Evolutionary conservation across 2,113 vertebrate genomes (phyloP), one percentile per base, ranked within the genome.

Genomic region (Polypterus bichir): DNA sequence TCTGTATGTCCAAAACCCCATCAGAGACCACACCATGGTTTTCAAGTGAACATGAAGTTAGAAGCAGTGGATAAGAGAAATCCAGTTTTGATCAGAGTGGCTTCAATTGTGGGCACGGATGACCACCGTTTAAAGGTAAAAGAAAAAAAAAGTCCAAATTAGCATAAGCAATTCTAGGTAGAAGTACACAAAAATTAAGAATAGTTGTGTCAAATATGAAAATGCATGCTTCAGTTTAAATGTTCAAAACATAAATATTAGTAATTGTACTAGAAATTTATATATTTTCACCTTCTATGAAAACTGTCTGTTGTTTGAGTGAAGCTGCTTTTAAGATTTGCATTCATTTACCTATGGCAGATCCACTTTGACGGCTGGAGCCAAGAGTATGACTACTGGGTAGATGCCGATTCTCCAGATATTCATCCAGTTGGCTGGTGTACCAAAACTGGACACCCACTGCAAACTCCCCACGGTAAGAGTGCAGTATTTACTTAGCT

Each of bases 351-450:
- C 27, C 7, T 59, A 3, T 54, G 57, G 44, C 49, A 95, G 92
- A 73, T 95, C 45, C 89, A 92, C 73, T 95, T 95, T 66, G 92
- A 94, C 69, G 86, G 87, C 27, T 95, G 92, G 92, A 90, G 76
- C 71, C 69, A 27, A 54, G 82, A 85, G 45, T 95, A 91, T 0
- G 86, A 94, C 72, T 92, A 88, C 72, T 94, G 91, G 89, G 72
- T 92, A 45, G 89, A 93, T 69, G 86, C 86, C 0, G 91, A 93
- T 79, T 88, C 84, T 54, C 80, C 90, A 7, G 90, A 93, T 48
- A 73, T 94, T 65, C 92, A 95, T 59, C 91, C 92, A 5, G 77
- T 91, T 0, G 91, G 90, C 45, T 95, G 92, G 92, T 93, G 89
- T 79, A 88, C 86, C 54, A 95, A 91, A 77, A 93, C 92, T 1